Evolutionary conservation across 1,140 invertebrate genomes (phyloP), one percentile per base, ranked within the genome.

Genomic region (Ephestia elutella): DNA sequence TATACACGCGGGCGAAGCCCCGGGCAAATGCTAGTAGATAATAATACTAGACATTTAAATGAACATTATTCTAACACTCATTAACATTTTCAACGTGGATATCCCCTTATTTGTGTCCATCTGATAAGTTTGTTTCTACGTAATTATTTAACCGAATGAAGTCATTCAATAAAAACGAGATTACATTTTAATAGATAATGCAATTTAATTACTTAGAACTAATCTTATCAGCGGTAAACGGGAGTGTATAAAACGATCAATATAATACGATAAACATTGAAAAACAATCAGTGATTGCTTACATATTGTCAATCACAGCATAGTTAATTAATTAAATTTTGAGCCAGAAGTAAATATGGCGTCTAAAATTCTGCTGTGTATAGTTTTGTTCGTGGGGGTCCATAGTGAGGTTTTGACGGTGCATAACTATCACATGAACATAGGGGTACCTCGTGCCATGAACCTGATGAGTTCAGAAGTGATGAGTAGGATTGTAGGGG

Each of bases 401-500:
- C 38, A 44, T 15, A 44, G 20, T 53, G 50, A 25, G 2, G 20
- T 18, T 25, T 53, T 53, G 50, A 48, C 53, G 11, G 59, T 13
- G 0, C 59, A 56, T 59, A 66, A 70, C 0, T 81, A 81, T 53
- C 78, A 81, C 59, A 21, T 60, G 21, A 62, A 44, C 10, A 56
- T 73, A 5, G 79, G 79, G 0, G 65, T 82, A 20, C 66, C 69
- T 0, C 63, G 54, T 21, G 79, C 77, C 0, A 48, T 13, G 0
- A 13, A 58, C 3, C 9, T 73, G 4, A 63, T 56, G 59, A 25
- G 50, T 44, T n/a, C 35, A n/a, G 62, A 67, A 55, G 15, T 20
- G 18, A 10, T 51, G 7, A 17, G 1, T 44, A 71, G 76, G 51
- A 80, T 82, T 32, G 59, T 82, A 2, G 79, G 79, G 2, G 79